A percentile compares a stretch with the other conserved stretches of the same genome.
Conservation (phyloP, 92 coral and sea anemone species). For the Galaxea fascicularis region DNA sequence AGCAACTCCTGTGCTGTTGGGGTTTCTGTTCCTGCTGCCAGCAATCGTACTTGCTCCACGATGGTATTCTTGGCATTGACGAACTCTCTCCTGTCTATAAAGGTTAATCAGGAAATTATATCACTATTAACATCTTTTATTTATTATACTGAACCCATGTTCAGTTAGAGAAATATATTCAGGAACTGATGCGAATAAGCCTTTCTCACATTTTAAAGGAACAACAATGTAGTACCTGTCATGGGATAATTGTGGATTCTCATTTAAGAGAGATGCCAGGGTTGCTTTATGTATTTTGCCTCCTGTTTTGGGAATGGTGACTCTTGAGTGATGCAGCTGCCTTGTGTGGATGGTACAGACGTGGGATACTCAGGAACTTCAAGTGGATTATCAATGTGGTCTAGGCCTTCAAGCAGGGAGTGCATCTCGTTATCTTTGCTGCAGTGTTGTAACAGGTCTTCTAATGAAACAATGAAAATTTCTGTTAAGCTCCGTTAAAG, state of each 20-base stretch:
- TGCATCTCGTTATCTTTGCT: constrained; percentile 31
- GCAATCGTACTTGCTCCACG: constrained; percentile 20
- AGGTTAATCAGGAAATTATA: not conserved
- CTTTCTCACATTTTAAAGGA: constrained; percentile 1
- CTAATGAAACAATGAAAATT: not conserved
- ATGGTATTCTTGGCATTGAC: constrained; percentile 53
- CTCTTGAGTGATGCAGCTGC: constrained; percentile 43
- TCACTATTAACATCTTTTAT: not conserved
- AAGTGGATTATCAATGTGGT: constrained; percentile 34
- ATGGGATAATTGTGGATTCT: constrained; percentile 41
- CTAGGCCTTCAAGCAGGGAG: constrained; percentile 49
- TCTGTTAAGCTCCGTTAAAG: constrained; percentile 11
- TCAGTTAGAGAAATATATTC: constrained; percentile 5
- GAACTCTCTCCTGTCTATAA: constrained; percentile 57
- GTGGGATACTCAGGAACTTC: not conserved
- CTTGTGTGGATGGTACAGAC: constrained; percentile 1
- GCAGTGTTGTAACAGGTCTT: constrained; percentile 17
- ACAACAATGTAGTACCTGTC: constrained; percentile 27
- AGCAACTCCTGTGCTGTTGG: constrained; percentile 34
- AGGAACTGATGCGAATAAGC: constrained; percentile 5
- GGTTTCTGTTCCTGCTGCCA: not conserved
- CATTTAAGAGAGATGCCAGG: constrained; percentile 40
- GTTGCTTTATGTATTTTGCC: constrained; percentile 48
- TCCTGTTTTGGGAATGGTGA: constrained; percentile 39
- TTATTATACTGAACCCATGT: not conserved